phyloP scores from a whole-genome alignment of 2,888 invertebrate genomes.

The Mythimna albipuncta region DNA sequence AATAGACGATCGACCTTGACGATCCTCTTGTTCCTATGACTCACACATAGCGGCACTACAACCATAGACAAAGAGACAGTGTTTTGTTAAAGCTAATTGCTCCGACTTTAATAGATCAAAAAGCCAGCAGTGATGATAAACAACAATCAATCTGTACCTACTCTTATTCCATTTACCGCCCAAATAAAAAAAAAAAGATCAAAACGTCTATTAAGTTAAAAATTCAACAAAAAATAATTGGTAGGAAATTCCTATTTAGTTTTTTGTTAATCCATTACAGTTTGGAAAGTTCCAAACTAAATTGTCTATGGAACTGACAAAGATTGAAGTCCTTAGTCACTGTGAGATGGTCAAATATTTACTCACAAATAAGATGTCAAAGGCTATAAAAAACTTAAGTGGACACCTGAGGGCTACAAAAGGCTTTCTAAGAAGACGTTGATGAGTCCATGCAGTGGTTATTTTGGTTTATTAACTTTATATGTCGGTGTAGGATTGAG shows the following conservation, averaged over 20 bases:
- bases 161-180: conserved; percentile 16
- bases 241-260: conserved; percentile 52
- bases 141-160: conserved; percentile 8
- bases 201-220: conserved; percentile 44
- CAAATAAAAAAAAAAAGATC: conserved; percentile 17
- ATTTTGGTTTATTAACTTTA: not conserved
- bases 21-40: not conserved
- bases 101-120: not conserved
- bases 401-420: conserved; percentile 51
- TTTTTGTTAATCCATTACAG: conserved; percentile 60
- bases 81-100: not conserved
- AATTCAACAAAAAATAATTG: conserved; percentile 54
- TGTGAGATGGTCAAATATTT: conserved; percentile 75
- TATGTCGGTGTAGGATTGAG: not conserved
- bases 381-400: conserved; percentile 49
- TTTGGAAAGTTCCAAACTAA: conserved; percentile 65
- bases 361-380: conserved; percentile 80
- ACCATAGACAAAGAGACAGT: not conserved
- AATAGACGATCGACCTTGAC: not conserved
- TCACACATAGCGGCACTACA: not conserved
- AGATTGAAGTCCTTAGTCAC: conserved; percentile 69
- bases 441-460: not conserved
- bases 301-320: conserved; percentile 69
- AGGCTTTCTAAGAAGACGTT: conserved; percentile 56
- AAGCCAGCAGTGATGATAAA: conserved; percentile 13